Conservation (phyloP, 2,797 vertebrate genomes). For the Microctenopoma lineatum region DNA sequence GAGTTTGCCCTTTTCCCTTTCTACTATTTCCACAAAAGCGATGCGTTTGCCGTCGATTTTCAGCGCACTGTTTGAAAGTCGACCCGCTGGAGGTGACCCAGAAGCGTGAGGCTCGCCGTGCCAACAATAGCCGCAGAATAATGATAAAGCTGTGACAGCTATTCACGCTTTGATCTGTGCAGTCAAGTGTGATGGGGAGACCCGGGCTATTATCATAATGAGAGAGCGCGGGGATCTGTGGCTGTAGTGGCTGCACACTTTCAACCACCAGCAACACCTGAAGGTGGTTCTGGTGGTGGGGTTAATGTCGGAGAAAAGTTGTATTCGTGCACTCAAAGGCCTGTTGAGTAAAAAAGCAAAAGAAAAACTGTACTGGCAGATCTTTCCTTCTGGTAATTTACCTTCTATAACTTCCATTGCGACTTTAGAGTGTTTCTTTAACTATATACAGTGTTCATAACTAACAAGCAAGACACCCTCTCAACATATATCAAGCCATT, state of each 20-base stretch:
- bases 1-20: slow-evolving; percentile 56
- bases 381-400: too few relatives aligned
- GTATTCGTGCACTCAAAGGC: slow-evolving; percentile 17
- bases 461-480: background rate
- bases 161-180: slow-evolving; percentile 45
- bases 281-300: slow-evolving; percentile 41
- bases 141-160: slow-evolving; percentile 65
- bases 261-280: slow-evolving; percentile 52
- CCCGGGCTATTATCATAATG: slow-evolving; percentile 1
- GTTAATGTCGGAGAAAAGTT: slow-evolving; percentile 15
- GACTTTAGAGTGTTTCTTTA: slow-evolving; percentile 12
- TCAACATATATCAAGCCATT: background rate
- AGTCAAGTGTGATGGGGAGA: slow-evolving; percentile 66
- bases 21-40: background rate
- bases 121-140: slow-evolving; percentile 42
- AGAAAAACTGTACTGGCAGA: too few relatives aligned
- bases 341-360: background rate
- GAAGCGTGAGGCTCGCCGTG: slow-evolving; percentile 2
- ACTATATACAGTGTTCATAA: slow-evolving; percentile 12
- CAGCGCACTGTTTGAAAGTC: background rate
- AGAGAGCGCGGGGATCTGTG: background rate
- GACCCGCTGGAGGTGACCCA: background rate
- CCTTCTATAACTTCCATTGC: background rate
- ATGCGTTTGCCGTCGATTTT: background rate
- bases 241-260: background rate